Base-by-base conservation (phyloP, 1,140 invertebrate species). In the Stenopsyche tienmushanensis region DNA sequence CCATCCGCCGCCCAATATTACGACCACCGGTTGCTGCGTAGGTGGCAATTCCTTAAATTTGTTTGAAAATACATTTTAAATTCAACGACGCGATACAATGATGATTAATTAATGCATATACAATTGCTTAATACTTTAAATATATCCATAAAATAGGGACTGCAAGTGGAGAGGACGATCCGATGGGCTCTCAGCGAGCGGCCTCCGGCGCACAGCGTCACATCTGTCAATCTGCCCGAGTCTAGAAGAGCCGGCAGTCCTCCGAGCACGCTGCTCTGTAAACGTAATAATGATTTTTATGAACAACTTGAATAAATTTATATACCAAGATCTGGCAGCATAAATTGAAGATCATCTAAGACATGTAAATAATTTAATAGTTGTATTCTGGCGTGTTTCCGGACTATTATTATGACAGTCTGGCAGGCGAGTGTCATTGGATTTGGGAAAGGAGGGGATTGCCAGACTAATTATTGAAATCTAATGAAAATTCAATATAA, bases 141-240 rank as follows among this genome's bases (percentile, higher is more conserved):
- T 59, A 95, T 80, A 72, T 92, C 90, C 76, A 93, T 88, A 77
- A 97, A 96, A 80, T 95, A 97, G 68, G 90, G 88, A 79, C 92
- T 95, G 78, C 93, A 96, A 57, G 93, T 92, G 15, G 92, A 94
- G 29, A 97, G 81, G 50, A 97, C 90, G 34, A 97, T 85, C 73
- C 88, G 86, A 75, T 97, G 94, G 17, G 93, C 94, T 72, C 88
- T 87, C 53, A 96, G 78, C 23, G 85, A 84, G 57, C 86, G 84
- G 9, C 90, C 90, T 69, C 91, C 91, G 24, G 92, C 93, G 66
- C 88, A 91, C 24, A 97, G 80, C 13, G 93, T 95, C 13, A 96
- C 91, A 80, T 97, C 94, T 29, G 93, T 93, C 72, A 97, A 84
- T 73, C 91, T 85, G 72, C 94, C 92, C 62, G 89, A 87, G 67